Conservation (phyloP, 2,888 invertebrate genomes). For the Heteropelma amictum region DNA sequence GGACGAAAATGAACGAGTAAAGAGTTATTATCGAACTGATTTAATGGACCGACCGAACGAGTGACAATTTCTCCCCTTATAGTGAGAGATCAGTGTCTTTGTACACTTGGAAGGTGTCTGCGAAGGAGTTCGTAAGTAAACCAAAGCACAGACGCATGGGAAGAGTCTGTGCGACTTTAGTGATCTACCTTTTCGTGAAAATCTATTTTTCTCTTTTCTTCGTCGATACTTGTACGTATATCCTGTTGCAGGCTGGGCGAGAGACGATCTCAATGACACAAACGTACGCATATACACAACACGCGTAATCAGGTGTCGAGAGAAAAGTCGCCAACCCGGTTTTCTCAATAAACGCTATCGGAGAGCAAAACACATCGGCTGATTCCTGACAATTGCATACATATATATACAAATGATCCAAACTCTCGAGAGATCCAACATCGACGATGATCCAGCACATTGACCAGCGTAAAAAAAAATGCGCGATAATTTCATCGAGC, state of each 20-base stretch:
- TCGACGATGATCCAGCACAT: slow-evolving; percentile 50
- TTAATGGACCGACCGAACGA: not conserved
- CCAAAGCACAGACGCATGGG: slow-evolving; percentile 39
- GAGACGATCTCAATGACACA: slow-evolving; percentile 4
- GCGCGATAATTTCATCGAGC: not conserved
- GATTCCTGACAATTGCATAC: slow-evolving; percentile 20
- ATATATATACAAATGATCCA: too few species aligned
- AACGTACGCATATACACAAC: not conserved
- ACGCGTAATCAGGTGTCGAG: slow-evolving; percentile 27
- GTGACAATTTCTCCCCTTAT: not conserved
- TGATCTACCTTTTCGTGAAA: slow-evolving; percentile 28
- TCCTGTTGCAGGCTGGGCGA: not conserved
- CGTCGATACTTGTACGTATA: too few species aligned
- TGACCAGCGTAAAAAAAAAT: slow-evolving; percentile 17
- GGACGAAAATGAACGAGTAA: too few species aligned
- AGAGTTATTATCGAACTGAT: too few species aligned
- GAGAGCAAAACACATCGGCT: slow-evolving; percentile 27
- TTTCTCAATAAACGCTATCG: slow-evolving; percentile 49
- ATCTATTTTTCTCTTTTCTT: slow-evolving; percentile 17
- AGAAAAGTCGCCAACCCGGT: slow-evolving; percentile 57
- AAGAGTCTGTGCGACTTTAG: slow-evolving; percentile 34
- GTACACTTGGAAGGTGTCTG: not conserved
- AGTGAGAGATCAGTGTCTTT: too few species aligned
- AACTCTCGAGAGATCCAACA: slow-evolving; percentile 41
- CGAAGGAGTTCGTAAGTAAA: slow-evolving; percentile 37